Percentiles rank a stretch among this genome's conserved stretches.
Conservation (phyloP, 2,113 vertebrate species). For the Stomatorhinus ivindoensis region DNA sequence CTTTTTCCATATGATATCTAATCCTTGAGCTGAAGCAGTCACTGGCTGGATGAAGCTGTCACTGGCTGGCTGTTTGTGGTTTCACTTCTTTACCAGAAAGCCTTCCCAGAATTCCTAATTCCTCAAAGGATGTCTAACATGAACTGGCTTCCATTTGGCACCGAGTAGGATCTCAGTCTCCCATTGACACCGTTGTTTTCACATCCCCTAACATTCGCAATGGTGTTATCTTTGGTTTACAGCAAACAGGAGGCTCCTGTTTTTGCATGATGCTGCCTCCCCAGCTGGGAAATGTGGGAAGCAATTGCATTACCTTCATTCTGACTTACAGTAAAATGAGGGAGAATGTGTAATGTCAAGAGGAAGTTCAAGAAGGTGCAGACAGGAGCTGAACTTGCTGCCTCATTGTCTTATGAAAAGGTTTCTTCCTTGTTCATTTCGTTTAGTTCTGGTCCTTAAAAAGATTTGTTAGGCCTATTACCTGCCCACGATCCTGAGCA, state of each 20-base stretch:
- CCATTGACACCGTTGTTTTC: neutral
- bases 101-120: neutral
- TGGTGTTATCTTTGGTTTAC: neutral
- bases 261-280: neutral
- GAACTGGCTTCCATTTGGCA: neutral
- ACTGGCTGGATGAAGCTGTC: neutral
- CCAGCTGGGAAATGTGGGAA: neutral
- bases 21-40: neutral
- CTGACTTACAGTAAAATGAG: neutral
- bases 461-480: neutral
- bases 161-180: neutral
- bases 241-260: neutral
- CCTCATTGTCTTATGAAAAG: neutral
- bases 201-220: neutral
- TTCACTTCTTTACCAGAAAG: neutral
- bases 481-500: neutral
- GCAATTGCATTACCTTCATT: conserved; percentile 2
- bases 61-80: neutral
- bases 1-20: neutral
- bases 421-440: neutral
- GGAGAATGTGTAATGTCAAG: neutral
- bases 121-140: no score
- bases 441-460: neutral
- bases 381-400: neutral
- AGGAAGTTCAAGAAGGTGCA: no score